These are phyloP conservation scores for Paramormyrops kingsleyae DNA, from an alignment of 2,113 vertebrate species.

Conservation along the genomic window DNA sequence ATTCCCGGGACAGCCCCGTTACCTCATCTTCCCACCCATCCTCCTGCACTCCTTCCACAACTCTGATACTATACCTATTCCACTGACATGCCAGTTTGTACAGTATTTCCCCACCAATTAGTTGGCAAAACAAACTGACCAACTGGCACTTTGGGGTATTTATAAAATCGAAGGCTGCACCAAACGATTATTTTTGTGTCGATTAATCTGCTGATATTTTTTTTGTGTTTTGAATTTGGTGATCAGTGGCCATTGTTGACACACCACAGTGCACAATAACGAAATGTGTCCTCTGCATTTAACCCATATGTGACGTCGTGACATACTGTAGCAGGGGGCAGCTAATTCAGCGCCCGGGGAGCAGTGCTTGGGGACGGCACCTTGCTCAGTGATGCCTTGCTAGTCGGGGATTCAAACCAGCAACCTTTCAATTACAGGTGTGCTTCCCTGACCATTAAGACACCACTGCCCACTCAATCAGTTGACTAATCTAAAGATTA, in stretches of 20 bases:
- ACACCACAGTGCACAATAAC: no score
- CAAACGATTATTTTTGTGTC: neutral
- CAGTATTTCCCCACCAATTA: neutral
- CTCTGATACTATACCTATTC: neutral
- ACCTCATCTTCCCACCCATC: neutral
- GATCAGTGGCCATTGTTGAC: no score
- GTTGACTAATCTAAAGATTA: neutral
- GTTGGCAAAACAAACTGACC: neutral
- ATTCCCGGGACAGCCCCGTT: neutral
- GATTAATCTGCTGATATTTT: neutral
- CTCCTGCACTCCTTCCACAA: neutral
- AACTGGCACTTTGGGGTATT: neutral
- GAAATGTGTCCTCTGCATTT: no score
- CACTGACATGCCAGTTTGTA: neutral
- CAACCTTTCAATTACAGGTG: no score
- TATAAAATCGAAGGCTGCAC: neutral
- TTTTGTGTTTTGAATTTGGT: no score
- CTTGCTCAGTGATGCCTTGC: no score
- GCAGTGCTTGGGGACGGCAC: no score
- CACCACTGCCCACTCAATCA: neutral
- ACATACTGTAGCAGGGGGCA: no score
- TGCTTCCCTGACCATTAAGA: no score
- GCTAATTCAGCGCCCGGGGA: no score
- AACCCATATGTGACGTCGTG: no score
- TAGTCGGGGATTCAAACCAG: no score